phyloP scores from a whole-genome alignment of 1,140 invertebrate species.

The Micrasema longulum region DNA sequence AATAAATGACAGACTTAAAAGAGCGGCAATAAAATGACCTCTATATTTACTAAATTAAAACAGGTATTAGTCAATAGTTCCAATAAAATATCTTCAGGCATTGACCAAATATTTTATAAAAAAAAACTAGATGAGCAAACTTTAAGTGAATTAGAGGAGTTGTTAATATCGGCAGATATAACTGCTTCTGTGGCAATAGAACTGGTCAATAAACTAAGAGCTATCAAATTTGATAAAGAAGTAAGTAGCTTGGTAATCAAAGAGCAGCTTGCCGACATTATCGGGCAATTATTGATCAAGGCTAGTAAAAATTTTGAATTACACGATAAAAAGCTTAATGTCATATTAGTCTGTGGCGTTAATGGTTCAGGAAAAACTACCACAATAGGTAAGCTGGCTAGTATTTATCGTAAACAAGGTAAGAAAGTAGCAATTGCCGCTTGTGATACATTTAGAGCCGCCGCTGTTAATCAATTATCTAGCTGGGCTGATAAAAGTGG shows the following conservation, averaged over 20 bases:
- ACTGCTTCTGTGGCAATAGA: too few species aligned
- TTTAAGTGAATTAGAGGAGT: too few species aligned
- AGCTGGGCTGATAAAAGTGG: background rate
- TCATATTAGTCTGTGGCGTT: background rate
- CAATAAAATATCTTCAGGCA: too few species aligned
- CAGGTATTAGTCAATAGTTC: too few species aligned
- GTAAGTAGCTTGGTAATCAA: background rate
- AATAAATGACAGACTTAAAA: too few species aligned
- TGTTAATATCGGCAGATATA: too few species aligned
- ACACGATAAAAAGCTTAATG: background rate
- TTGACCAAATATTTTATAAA: too few species aligned
- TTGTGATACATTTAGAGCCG: slow-evolving; percentile 6
- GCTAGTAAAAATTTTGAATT: background rate
- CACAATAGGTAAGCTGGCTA: background rate
- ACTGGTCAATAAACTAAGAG: too few species aligned
- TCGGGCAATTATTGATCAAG: too few species aligned
- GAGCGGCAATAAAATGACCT: too few species aligned
- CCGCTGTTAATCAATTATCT: background rate
- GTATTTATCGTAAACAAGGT: background rate
- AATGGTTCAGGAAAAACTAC: slow-evolving; percentile 1
- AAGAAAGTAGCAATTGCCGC: background rate
- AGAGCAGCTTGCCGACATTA: background rate
- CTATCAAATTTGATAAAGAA: background rate
- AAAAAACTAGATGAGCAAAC: too few species aligned
- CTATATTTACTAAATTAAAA: too few species aligned